Conservation (phyloP, 2,113 vertebrate species). For the Alethe diademata region DNA sequence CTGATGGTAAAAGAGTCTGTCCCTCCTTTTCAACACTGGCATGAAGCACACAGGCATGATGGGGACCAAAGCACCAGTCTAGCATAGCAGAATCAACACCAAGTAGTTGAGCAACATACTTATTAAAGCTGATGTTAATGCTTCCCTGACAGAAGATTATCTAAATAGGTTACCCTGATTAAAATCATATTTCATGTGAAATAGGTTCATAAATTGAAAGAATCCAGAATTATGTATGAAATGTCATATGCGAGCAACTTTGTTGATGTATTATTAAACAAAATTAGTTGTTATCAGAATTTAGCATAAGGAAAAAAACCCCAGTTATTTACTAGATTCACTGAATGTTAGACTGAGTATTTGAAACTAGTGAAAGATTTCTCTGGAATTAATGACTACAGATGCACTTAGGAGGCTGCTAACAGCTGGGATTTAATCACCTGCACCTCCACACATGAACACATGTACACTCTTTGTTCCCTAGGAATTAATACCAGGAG, state of each 20-base stretch:
- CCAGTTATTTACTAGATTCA: not conserved
- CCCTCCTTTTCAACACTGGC: not conserved
- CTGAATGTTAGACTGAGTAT: not conserved
- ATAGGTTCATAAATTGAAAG: not conserved
- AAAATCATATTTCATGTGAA: not conserved
- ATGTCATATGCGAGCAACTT: not conserved
- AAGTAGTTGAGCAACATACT: not conserved
- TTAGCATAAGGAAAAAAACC: rapidly evolving
- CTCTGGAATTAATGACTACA: not conserved
- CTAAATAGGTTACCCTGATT: not conserved
- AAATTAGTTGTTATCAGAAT: not conserved
- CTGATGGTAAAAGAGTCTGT: not conserved
- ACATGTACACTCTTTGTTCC: not conserved
- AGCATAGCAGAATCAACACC: not conserved
- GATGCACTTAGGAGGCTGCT: not conserved
- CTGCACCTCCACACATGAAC: not conserved
- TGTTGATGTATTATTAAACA: not conserved
- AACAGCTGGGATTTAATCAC: not conserved
- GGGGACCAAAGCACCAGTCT: not conserved
- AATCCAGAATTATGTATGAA: not conserved
- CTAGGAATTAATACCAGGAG: not conserved
- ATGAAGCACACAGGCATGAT: not conserved
- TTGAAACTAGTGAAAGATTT: not conserved
- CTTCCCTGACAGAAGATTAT: not conserved
- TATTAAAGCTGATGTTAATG: not conserved